A percentile compares a stretch with the other conserved stretches of the same genome.
Evolutionary conservation across 2,113 vertebrate genomes (phyloP).

Genomic region (Cepphus grylle): DNA sequence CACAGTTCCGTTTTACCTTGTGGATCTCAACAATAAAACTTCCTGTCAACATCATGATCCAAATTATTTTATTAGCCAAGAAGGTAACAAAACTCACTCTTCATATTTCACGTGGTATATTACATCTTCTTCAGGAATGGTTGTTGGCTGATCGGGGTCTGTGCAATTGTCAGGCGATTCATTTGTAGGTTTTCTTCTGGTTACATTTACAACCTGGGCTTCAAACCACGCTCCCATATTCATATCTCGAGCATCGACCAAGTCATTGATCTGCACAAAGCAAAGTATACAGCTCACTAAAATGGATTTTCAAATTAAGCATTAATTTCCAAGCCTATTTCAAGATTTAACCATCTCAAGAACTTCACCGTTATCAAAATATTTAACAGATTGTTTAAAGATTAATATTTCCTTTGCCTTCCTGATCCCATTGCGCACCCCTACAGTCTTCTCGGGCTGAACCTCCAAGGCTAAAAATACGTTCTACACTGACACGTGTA

Average conservation of each 20-base stretch:
- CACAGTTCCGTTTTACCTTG: not conserved
- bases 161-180: slow-evolving; percentile 17
- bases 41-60: not conserved
- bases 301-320: not conserved
- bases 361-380: not conserved
- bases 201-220: slow-evolving; percentile 86
- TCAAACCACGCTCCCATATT: slow-evolving; percentile 98
- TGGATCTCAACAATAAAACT: not conserved
- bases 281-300: not conserved
- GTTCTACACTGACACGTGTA: not conserved
- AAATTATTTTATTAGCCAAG: not conserved
- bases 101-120: slow-evolving; percentile 95
- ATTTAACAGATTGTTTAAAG: not conserved
- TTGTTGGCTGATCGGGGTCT: not conserved
- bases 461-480: not conserved
- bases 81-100: slow-evolving; percentile 81
- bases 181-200: slow-evolving; percentile 52
- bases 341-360: not conserved
- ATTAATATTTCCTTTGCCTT: not conserved
- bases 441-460: not conserved
- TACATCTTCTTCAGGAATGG: slow-evolving; percentile 64
- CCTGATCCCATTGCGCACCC: not conserved
- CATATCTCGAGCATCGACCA: slow-evolving; percentile 89
- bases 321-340: not conserved
- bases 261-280: slow-evolving; percentile 82